Conservation (phyloP, 2,888 invertebrate species). For the Mantis religiosa region DNA sequence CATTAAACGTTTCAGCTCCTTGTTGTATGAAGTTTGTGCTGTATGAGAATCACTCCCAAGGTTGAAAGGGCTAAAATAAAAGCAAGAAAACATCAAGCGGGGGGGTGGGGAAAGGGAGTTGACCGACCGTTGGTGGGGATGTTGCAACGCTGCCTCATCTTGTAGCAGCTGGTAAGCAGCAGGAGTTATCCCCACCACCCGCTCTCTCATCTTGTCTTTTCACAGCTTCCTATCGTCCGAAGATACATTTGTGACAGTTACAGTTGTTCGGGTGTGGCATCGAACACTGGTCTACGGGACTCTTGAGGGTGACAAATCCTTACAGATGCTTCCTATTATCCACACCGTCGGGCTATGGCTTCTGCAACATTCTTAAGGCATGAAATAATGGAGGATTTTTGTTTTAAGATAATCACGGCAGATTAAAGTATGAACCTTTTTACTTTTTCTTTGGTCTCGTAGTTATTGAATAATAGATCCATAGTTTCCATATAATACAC, state of each 20-base stretch:
- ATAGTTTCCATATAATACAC: too few relatives aligned
- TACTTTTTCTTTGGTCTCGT: too few relatives aligned
- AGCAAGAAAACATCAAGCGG: background rate
- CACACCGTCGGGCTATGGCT: too few relatives aligned
- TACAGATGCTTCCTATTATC: too few relatives aligned
- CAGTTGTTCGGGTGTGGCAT: background rate
- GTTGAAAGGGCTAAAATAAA: background rate
- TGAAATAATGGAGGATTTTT: too few relatives aligned
- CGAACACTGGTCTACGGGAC: too few relatives aligned
- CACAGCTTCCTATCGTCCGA: background rate
- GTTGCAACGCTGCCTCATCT: slow-evolving; percentile 20
- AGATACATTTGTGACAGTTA: background rate
- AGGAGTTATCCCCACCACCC: background rate
- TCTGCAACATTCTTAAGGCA: too few relatives aligned
- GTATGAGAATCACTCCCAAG: background rate
- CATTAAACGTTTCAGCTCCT: too few relatives aligned
- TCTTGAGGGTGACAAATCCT: too few relatives aligned
- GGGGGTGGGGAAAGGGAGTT: background rate
- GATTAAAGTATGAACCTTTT: too few relatives aligned
- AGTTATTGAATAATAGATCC: too few relatives aligned
- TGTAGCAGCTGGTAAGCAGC: slow-evolving; percentile 18
- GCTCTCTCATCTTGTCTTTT: background rate
- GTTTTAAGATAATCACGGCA: too few relatives aligned
- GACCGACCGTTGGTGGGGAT: background rate
- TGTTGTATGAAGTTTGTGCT: background rate